Base-by-base conservation (phyloP, 1,140 invertebrate species). In the Riptortus pedestris region DNA sequence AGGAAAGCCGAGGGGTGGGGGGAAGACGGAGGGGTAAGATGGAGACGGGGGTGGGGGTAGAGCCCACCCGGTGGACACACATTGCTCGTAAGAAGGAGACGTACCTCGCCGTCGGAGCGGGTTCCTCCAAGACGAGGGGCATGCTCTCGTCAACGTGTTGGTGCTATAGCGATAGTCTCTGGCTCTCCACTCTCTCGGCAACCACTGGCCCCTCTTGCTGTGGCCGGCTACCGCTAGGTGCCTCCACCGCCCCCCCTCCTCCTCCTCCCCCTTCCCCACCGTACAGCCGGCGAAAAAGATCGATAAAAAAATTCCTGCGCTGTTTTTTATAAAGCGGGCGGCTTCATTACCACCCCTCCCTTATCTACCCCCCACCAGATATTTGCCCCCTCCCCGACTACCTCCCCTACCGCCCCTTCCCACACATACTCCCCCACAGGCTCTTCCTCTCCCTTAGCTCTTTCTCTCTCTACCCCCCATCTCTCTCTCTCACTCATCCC, bases 281-380 rank as follows among this genome's bases (percentile, higher is more conserved):
- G 22, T 5, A 24, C 48, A 5, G 14, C 61, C 38, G 29, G 27
- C 66, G 62, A 67, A 69, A 67, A 69, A 67, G 66, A 69, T 69
- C 68, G 68, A 69, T 69, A 69, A 69, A 69, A 69, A 69, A 69
- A 69, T 69, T 69, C 68, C 68, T 69, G 68, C 68, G 68, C 68
- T 69, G 68, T 69, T 69, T 69, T 69, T 69, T 69, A 69, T 69
- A 69, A 68, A 67, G 66, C 68, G 65, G 66, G 55, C 64, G 66
- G 64, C 31, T 67, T 67, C 66, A 67, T 67, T 69, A 64, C 68
- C 66, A 18, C 59, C 66, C 60, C 62, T 31, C 18, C 62, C 27
- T 43, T 22, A 27, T 24, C 47, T 24, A 9, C 4, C 59, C 28
- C 45, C 55, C 43, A 2, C 51, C 27, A 18, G n/a, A 2, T 16